phyloP scores from a whole-genome alignment of 1,140 invertebrate species.

The Andricus grossulariae region DNA sequence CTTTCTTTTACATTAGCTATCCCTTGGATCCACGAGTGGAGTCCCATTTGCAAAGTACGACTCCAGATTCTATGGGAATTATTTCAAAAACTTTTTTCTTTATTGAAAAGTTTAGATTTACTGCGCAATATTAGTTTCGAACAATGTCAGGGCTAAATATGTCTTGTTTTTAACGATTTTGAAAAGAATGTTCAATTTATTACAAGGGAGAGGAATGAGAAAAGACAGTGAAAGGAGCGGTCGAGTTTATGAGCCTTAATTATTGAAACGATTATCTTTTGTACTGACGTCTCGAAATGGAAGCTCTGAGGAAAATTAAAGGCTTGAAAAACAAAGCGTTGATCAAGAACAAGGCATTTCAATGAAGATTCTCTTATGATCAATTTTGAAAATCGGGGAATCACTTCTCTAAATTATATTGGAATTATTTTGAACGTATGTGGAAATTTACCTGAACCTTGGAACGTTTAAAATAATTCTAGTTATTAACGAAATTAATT shows the following conservation, averaged over 20 bases:
- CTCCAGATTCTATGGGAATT: neutral
- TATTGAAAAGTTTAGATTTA: too few species aligned
- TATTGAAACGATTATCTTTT: constrained; percentile 1
- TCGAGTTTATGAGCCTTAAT: constrained; percentile 5
- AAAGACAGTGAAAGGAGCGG: neutral
- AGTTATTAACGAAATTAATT: too few species aligned
- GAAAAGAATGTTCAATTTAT: neutral
- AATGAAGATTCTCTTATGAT: too few species aligned
- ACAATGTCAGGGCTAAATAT: neutral
- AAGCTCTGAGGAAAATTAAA: neutral
- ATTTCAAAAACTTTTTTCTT: neutral
- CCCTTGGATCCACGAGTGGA: constrained; percentile 12
- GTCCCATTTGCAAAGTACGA: constrained; percentile 4
- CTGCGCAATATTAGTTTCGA: neutral
- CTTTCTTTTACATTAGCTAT: constrained; percentile 17
- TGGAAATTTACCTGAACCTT: too few species aligned
- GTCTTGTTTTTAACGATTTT: neutral
- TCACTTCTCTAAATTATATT: too few species aligned
- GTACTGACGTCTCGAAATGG: neutral
- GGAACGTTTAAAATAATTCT: too few species aligned
- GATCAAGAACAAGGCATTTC: neutral
- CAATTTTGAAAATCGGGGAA: too few species aligned
- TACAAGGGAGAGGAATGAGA: neutral
- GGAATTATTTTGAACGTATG: too few species aligned
- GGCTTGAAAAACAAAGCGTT: constrained; percentile 3